Conservation (phyloP, 1,140 invertebrate species). For the Paraescarpia echinospica region DNA sequence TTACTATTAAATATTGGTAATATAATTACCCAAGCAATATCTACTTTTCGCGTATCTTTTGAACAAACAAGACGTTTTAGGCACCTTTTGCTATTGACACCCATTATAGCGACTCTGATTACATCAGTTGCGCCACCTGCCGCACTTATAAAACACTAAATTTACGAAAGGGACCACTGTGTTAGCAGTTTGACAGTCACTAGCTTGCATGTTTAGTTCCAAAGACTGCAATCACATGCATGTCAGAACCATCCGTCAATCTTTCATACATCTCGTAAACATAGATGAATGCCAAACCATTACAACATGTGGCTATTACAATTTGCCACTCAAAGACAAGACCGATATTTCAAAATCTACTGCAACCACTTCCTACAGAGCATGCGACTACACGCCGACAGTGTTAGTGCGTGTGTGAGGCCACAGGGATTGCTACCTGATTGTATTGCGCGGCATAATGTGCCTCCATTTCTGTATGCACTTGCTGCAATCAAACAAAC, state of each 20-base stretch:
- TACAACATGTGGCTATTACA: not conserved
- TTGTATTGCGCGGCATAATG: slow-evolving; percentile 11
- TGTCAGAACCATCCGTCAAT: not conserved
- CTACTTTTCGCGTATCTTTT: too few relatives aligned
- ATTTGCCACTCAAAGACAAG: not conserved
- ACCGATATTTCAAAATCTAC: not conserved
- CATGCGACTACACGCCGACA: not conserved
- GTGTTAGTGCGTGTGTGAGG: slow-evolving; percentile 3
- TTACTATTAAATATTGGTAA: too few relatives aligned
- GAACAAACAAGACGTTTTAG: too few relatives aligned
- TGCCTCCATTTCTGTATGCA: slow-evolving; percentile 21
- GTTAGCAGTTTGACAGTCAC: not conserved
- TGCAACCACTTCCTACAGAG: not conserved
- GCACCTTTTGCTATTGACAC: too few relatives aligned
- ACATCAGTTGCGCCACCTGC: too few relatives aligned
- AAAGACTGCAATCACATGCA: not conserved
- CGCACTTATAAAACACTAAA: too few relatives aligned
- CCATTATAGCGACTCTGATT: too few relatives aligned
- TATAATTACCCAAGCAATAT: too few relatives aligned
- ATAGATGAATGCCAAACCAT: not conserved
- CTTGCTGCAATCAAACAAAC: slow-evolving; percentile 11
- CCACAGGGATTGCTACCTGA: slow-evolving; percentile 12
- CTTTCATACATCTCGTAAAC: not conserved
- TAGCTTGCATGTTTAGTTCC: not conserved
- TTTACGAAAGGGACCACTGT: too few relatives aligned